Percentiles rank a stretch among this genome's conserved stretches.
These are phyloP conservation scores for Epirrita christyi DNA, from an alignment of 2,888 invertebrate species.

Conservation along the genomic window DNA sequence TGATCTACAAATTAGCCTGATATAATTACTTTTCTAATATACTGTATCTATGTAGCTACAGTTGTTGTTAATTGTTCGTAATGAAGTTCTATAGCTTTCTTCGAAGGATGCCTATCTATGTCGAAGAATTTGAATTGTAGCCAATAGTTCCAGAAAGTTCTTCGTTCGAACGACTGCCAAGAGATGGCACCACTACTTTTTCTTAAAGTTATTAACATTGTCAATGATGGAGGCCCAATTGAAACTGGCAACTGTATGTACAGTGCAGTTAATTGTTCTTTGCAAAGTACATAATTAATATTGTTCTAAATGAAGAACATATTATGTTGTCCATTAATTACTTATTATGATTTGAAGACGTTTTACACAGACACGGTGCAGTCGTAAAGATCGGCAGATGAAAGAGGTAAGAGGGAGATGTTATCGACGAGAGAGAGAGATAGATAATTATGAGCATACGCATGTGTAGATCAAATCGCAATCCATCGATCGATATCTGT, in stretches of 20 bases:
- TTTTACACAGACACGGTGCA: slow-evolving; percentile 69
- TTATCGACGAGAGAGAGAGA: slow-evolving; percentile 41
- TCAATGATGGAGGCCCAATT: slow-evolving; percentile 36
- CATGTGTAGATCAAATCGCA: slow-evolving; percentile 82
- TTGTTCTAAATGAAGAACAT: slow-evolving; percentile 10
- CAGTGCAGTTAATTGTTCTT: slow-evolving; percentile 68
- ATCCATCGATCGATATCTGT: slow-evolving; percentile 72
- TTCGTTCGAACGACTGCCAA: too few relatives aligned
- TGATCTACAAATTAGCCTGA: too few relatives aligned
- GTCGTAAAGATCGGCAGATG: slow-evolving; percentile 81
- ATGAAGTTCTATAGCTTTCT: too few relatives aligned
- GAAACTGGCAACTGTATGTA: slow-evolving; percentile 38
- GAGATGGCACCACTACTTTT: too few relatives aligned
- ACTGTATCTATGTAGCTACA: too few relatives aligned
- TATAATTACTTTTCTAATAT: too few relatives aligned
- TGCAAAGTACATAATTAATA: slow-evolving; percentile 53
- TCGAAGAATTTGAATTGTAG: too few relatives aligned
- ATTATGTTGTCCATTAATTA: slow-evolving; percentile 71
- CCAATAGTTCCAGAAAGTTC: too few relatives aligned
- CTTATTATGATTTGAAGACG: slow-evolving; percentile 67
- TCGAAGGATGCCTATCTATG: too few relatives aligned
- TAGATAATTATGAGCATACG: slow-evolving; percentile 80
- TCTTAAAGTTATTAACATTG: too few relatives aligned
- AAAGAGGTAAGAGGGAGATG: slow-evolving; percentile 51
- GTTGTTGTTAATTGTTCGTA: too few relatives aligned